Conservation (phyloP, 2,888 invertebrate genomes). For the Epirrhoe alternata region DNA sequence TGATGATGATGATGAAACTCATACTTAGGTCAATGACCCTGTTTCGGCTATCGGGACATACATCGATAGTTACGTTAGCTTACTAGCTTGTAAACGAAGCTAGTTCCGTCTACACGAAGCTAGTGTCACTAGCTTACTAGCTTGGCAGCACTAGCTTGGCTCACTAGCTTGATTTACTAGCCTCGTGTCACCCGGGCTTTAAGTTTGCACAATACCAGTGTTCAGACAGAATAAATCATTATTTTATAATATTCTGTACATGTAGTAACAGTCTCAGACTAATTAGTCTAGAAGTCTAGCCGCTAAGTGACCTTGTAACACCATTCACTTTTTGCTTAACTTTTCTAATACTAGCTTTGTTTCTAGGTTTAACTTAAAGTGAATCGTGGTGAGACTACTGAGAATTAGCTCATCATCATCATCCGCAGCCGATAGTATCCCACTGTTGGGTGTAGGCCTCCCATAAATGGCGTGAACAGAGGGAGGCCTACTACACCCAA, state of each 20-base stretch:
- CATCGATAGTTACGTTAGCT: not conserved
- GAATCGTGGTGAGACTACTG: not conserved
- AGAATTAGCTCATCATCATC: too few relatives aligned
- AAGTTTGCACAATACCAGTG: not conserved
- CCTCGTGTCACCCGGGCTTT: too few relatives aligned
- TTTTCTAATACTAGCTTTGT: constrained; percentile 1
- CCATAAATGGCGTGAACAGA: too few relatives aligned
- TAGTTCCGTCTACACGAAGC: too few relatives aligned
- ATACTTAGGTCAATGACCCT: not conserved
- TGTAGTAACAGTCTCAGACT: not conserved
- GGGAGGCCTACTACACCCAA: too few relatives aligned
- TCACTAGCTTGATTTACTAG: too few relatives aligned
- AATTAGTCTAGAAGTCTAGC: constrained; percentile 1
- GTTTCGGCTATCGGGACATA: not conserved
- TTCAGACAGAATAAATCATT: not conserved
- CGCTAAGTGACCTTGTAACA: not conserved
- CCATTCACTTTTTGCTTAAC: not conserved
- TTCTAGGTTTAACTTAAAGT: not conserved
- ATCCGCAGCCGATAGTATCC: too few relatives aligned
- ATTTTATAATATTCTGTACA: not conserved
- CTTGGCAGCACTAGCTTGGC: too few relatives aligned
- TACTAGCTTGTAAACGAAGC: too few relatives aligned
- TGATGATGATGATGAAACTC: too few relatives aligned
- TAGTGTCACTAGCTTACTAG: too few relatives aligned
- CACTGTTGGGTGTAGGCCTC: too few relatives aligned